Evolutionary conservation across 2,113 vertebrate genomes (phyloP).

Genomic region (Manacus vitellinus): DNA sequence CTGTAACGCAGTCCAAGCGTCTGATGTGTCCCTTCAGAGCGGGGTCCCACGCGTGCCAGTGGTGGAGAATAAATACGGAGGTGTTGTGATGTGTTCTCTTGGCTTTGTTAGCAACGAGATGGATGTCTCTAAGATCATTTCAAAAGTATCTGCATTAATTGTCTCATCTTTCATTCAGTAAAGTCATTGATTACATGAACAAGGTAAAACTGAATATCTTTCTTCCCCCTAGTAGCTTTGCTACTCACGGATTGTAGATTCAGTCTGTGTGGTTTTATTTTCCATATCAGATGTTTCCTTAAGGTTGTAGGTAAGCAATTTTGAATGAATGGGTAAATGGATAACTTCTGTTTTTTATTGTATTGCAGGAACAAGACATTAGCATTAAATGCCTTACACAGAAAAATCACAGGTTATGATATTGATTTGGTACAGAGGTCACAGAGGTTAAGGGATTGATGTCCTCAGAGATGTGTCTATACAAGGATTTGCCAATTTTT

Average conservation of each 20-base stretch:
- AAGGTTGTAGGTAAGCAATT: background rate
- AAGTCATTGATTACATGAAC: background rate
- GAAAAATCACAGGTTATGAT: background rate
- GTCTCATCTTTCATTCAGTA: background rate
- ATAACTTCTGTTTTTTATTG: background rate
- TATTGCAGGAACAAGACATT: background rate
- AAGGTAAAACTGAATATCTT: background rate
- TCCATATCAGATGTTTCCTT: background rate
- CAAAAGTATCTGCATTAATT: background rate
- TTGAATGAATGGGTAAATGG: background rate
- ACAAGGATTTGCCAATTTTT: background rate
- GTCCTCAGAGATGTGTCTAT: background rate
- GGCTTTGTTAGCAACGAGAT: background rate
- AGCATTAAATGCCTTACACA: background rate
- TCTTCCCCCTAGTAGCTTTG: background rate
- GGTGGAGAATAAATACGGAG: background rate
- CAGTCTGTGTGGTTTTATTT: background rate
- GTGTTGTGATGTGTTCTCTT: too few species aligned
- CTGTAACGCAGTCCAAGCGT: background rate
- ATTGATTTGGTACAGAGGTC: background rate
- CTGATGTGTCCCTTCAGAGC: background rate
- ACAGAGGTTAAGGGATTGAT: background rate
- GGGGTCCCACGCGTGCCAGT: rapidly evolving
- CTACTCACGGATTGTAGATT: background rate
- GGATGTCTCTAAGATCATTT: background rate